Conservation (phyloP, 64 coral and sea anemone species). For the Astreopora myriophthalma region DNA sequence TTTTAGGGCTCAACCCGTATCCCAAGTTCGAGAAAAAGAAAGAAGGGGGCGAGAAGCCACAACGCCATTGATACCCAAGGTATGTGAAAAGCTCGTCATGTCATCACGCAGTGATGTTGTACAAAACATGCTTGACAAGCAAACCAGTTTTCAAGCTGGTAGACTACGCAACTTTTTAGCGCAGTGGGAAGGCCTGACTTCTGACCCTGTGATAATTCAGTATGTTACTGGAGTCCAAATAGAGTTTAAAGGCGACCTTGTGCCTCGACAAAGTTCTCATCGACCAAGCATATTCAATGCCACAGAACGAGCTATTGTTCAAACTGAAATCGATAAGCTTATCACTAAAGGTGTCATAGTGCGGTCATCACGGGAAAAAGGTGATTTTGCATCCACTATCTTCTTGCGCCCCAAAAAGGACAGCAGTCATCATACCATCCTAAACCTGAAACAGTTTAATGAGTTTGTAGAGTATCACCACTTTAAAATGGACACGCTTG, state of each 20-base stretch:
- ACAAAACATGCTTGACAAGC: not conserved
- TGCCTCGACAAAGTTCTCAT: not conserved
- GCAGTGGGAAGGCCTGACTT: not conserved
- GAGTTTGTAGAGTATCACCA: slow-evolving; percentile 44
- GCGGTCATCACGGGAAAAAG: not conserved
- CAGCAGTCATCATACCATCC: not conserved
- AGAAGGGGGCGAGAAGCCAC: not conserved
- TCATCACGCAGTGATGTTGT: not conserved
- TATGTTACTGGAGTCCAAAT: not conserved
- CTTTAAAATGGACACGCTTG: slow-evolving; percentile 55
- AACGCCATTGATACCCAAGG: not conserved
- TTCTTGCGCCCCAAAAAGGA: slow-evolving; percentile 44
- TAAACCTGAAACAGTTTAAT: slow-evolving; percentile 61
- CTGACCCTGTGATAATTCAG: not conserved
- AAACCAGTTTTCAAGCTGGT: not conserved
- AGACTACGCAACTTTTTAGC: not conserved
- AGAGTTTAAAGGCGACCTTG: not conserved
- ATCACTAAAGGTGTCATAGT: slow-evolving; percentile 14
- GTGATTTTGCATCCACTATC: slow-evolving; percentile 45
- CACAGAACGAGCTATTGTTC: too few relatives aligned
- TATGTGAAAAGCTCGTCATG: not conserved
- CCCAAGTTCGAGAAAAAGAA: not conserved
- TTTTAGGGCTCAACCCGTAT: not conserved
- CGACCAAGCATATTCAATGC: too few relatives aligned
- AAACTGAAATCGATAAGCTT: too few relatives aligned